Evolutionary conservation across 2,113 vertebrate species (phyloP).

Genomic region (Ondatra zibethicus): DNA sequence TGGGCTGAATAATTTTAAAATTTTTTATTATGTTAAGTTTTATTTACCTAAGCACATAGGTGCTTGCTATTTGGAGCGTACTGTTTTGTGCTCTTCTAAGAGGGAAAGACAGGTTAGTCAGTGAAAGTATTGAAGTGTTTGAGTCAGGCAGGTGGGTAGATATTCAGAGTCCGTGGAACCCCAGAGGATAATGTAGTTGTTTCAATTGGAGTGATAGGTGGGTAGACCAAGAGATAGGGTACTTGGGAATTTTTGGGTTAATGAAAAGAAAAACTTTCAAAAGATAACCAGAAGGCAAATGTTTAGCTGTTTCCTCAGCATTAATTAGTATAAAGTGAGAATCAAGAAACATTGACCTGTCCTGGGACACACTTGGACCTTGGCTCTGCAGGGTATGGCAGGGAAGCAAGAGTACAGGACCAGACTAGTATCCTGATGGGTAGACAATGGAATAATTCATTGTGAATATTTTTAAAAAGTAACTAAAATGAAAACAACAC

Average conservation of each 20-base stretch:
- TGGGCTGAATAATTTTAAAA: not conserved
- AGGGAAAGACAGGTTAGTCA: not conserved
- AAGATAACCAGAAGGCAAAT: not conserved
- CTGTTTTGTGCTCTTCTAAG: not conserved
- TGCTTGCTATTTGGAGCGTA: conserved; percentile 13
- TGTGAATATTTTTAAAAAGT: not conserved
- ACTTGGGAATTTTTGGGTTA: conserved; percentile 24
- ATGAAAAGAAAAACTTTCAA: not conserved
- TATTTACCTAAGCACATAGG: conserved; percentile 14
- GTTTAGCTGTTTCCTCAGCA: not conserved
- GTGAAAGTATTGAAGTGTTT: not conserved
- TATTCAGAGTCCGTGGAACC: not conserved
- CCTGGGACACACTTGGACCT: not conserved
- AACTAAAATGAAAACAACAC: conserved; percentile 8
- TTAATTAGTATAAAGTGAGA: conserved; percentile 40
- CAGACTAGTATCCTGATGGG: not conserved
- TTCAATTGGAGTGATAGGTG: conserved; percentile 4
- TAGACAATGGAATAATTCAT: not conserved
- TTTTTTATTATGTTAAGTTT: conserved; percentile 47
- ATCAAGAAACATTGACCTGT: not conserved
- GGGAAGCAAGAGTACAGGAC: not conserved
- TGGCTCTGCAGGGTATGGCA: not conserved
- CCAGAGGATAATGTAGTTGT: not conserved
- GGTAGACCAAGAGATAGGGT: not conserved
- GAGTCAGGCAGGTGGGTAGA: not conserved